Percentiles rank a stretch among this genome's conserved stretches.
Evolutionary conservation across 2,113 vertebrate genomes (phyloP).

Genomic region (Balaenoptera acutorostrata): DNA sequence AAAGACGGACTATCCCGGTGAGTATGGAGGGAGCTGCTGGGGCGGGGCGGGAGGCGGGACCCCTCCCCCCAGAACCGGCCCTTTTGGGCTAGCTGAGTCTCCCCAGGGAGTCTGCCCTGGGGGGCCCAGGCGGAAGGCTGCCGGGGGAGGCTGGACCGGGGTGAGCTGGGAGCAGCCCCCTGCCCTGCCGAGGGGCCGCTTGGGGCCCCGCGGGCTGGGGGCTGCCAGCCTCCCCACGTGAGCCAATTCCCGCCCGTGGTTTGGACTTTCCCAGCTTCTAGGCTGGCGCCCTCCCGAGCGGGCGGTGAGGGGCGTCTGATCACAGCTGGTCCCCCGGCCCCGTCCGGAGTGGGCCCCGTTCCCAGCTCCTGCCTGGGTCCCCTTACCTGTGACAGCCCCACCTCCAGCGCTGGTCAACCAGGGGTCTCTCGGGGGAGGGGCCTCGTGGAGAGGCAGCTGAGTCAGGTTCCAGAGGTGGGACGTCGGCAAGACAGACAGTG

Average conservation of each 20-base stretch:
- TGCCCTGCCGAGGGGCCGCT: not conserved
- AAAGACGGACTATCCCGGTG: not conserved
- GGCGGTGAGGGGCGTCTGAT: not conserved
- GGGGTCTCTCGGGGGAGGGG: rapidly evolving
- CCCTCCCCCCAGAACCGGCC: not conserved
- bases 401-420: rapidly evolving
- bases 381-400: not conserved
- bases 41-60: rapidly evolving
- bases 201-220: rapidly evolving
- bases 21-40: not conserved
- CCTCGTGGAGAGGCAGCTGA: too few relatives aligned
- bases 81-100: not conserved
- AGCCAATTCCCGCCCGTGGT: rapidly evolving
- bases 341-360: rapidly evolving
- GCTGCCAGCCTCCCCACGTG: not conserved
- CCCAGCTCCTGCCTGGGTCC: not conserved
- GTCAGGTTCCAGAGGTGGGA: too few relatives aligned
- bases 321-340: rapidly evolving
- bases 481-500: rapidly evolving
- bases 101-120: not conserved
- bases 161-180: not conserved
- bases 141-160: not conserved
- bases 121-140: not conserved
- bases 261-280: not conserved
- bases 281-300: not conserved